Evolutionary conservation across 92 coral and sea anemone genomes (phyloP), one percentile per base, ranked within the genome.

Genomic region (Palythoa heliodiscus): DNA sequence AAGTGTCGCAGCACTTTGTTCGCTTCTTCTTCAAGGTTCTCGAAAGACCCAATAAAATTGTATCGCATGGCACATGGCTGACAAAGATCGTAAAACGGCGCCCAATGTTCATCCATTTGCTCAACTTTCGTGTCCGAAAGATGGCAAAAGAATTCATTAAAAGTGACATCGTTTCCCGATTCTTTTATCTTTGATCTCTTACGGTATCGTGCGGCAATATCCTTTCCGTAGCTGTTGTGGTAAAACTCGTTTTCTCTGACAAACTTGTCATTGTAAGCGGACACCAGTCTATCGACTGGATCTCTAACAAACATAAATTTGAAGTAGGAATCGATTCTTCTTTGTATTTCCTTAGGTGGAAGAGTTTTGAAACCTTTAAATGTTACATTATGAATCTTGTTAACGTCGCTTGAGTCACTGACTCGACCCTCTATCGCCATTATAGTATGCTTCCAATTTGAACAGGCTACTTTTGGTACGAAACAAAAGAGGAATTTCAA

Each of bases 391-490:
- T 88, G 55, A 52, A 90, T 89, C 48, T 82, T 92, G 38, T 22
- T 40, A 52, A 94, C 88, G 7, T 70, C 39, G 58, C 88, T 88
- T 17, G 83, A 48, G 38, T 91, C 84, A 17, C 50, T 53, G 1
- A 87, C 91, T 43, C 82, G 82, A 5, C 93, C 89, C 3, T 86
- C 90, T 0, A 94, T 87, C 0, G 91, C 95, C 89, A 88, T 77
- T 29, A 94, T 57, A 38, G 92, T 95, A 39, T 95, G 82, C 19
- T 94, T 94, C 98, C 98, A 94, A 67, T 94, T 94, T n/a, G 98
- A 82, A 69, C 95, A 92, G 13, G 92, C 98, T 22, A 88, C 98
- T 77, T 94, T 94, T 2, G 98, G 98, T 3, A 94, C 87, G 64
- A 72, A 90, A 71, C 95, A 94, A 58, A 78, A 94, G 67, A 94